Evolutionary conservation across 30 jellyfish, hydroid and myxozoan genomes (phyloP).

Genomic region (Aurelia aurita complex sp. Pacific): DNA sequence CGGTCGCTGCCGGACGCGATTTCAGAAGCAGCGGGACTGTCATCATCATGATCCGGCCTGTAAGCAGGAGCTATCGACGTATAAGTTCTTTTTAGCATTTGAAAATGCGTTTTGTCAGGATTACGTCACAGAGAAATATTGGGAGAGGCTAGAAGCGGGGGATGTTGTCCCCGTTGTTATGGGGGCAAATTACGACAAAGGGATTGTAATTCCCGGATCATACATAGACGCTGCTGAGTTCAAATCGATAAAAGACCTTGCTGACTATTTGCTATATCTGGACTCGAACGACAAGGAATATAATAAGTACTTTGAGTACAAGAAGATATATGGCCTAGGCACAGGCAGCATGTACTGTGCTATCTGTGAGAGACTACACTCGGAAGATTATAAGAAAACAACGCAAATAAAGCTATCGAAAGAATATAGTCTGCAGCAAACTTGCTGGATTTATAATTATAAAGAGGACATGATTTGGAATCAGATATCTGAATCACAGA

Average conservation of each 20-base stretch:
- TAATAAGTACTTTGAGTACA: conserved; percentile 82
- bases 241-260: conserved; percentile 77
- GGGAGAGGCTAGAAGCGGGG: conserved; percentile 46
- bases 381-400: background rate
- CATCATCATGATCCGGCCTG: conserved; percentile 50
- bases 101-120: conserved; percentile 94
- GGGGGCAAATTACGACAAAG: conserved; percentile 82
- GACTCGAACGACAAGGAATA: conserved; percentile 78
- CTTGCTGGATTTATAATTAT: conserved; percentile 5
- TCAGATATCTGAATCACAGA: conserved; percentile 38
- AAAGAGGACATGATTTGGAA: conserved; percentile 4
- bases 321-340: conserved; percentile 34
- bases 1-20: conserved; percentile 76
- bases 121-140: conserved; percentile 95
- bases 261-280: conserved; percentile 73
- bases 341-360: conserved; percentile 9
- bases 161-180: conserved; percentile 87
- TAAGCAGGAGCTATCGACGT: conserved; percentile 47
- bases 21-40: conserved; percentile 70
- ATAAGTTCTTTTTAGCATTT: conserved; percentile 83
- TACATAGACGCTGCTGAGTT: conserved; percentile 78
- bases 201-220: conserved; percentile 83
- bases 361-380: conserved; percentile 27
- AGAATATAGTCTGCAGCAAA: conserved; percentile 12
- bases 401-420: conserved; percentile 27